Base-by-base conservation (phyloP, 2,888 invertebrate species). In the Nemapogon koenigi region DNA sequence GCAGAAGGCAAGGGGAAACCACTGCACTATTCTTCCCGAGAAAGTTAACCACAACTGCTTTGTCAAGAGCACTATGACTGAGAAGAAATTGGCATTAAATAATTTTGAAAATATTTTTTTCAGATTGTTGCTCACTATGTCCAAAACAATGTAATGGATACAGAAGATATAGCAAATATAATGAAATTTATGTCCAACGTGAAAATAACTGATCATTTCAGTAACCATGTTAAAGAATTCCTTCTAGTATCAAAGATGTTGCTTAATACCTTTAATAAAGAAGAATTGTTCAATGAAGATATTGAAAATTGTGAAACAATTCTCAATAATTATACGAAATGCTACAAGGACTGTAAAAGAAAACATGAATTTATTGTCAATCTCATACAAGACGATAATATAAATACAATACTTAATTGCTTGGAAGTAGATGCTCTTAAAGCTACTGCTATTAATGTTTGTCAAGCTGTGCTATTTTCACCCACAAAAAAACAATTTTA, bases 291-390 rank as follows among this genome's bases (percentile, higher is more conserved):
- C 49, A 52, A 16, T 27, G 45, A 36, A 10, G 31, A 25, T 27
- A 18, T 10, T 11, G 14, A 30, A 7, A 2, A 53, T 55, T 29
- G 35, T 43, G 2, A 11, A 38, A 62, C 50, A 49, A 46, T 75
- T 26, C 45, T 78, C 1, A 57, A 48, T 17, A 63, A 61, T 25
- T 44, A 69, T 0, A 41, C 55, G 3, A 66, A 62, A 45, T 66
- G 62, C 43, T 71, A 72, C 43, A 67, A 56, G 43, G 68, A 70
- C 25, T 65, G 63, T 3, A 76, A 71, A 38, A 75, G 64, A 38
- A 78, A 76, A 49, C 43, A 71, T 2, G 72, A 73, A 35, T 73
- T 75, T 41, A 62, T 72, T 1, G 38, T 55, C 1, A 71, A 72
- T 45, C 45, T 76, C 1, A 42, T 76, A 3, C 52, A 62, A 3